A percentile compares a stretch with the other conserved stretches of the same genome.
Conservation (phyloP, 1,140 invertebrate species). For the Acromyrmex echinatior region DNA sequence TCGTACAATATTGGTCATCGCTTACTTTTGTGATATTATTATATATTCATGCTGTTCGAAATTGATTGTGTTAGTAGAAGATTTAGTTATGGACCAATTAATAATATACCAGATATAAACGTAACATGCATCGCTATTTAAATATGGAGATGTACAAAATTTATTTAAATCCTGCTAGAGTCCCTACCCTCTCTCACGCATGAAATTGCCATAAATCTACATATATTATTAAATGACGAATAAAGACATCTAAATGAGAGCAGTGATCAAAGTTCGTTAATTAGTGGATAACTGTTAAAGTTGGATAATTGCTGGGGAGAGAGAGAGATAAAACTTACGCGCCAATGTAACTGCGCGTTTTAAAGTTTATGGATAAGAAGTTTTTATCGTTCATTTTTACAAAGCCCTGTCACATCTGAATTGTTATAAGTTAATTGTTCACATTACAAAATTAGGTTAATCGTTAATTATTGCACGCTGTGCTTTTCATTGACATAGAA, state of each 20-base stretch:
- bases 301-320: conserved; percentile 34
- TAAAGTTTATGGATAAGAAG: conserved; percentile 6
- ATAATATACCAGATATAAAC: conserved; percentile 1
- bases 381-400: conserved; percentile 5
- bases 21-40: not conserved
- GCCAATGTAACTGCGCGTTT: conserved; percentile 13
- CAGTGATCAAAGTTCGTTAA: conserved; percentile 18
- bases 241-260: not conserved
- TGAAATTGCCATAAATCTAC: not conserved
- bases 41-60: not conserved
- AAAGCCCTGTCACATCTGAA: conserved; percentile 14
- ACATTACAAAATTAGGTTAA: conserved; percentile 49
- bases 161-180: not conserved
- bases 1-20: not conserved
- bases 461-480: conserved; percentile 46
- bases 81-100: conserved; percentile 20
- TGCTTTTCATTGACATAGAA: conserved; percentile 63
- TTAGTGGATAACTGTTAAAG: conserved; percentile 17
- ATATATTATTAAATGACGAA: conserved; percentile 20
- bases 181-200: not conserved
- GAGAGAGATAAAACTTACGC: conserved; percentile 19
- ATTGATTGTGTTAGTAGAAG: conserved; percentile 1
- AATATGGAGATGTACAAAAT: conserved; percentile 29
- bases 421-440: conserved; percentile 53
- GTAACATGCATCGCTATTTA: not conserved